Evolutionary conservation across 2,888 invertebrate species (phyloP), one percentile per base, ranked within the genome.

Genomic region (Crocallis elinguaria): DNA sequence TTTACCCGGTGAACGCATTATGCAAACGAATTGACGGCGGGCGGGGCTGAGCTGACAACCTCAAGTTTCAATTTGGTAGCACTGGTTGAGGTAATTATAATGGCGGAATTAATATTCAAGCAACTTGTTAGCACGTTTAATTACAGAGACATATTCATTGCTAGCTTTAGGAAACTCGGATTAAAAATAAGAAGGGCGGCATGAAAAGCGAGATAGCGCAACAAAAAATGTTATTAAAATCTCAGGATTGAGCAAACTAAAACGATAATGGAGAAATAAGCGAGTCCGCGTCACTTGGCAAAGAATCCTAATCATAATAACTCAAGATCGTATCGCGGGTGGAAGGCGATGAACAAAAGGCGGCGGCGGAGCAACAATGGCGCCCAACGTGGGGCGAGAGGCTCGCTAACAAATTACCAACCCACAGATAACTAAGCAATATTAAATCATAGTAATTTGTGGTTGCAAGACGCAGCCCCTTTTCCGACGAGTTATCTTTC

Each of bases 381-480:
- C 84, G 84, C 79, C 83, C 86, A 75, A 75, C 84, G 78, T 77
- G 84, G 81, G 77, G 74, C 78, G 82, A 83, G 79, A 76, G 81
- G 80, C 82, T 79, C 83, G 80, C 87, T 87, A 88, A 90, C 90
- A 90, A 91, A 91, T 90, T 89, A 88, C 87, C 84, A 79, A 68
- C 85, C 84, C 85, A 71, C 86, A 89, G 90, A 91, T 91, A 91
- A 89, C 89, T 90, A 88, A 87, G 88, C 88, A 88, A 89, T 91
- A 90, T 90, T 90, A 90, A 91, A 90, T 91, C 90, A 89, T 88
- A 89, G 87, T 88, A 90, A 90, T 91, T 90, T 90, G 88, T 88
- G 88, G 86, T 77, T 78, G 82, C 84, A 83, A 83, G 80, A 82
- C 86, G 77, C 77, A 79, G 77, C 78, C 84, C 83, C 82, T 78